Base-by-base conservation (phyloP, 35 echinoderm and acorn worm genomes). In the Apostichopus japonicus region DNA sequence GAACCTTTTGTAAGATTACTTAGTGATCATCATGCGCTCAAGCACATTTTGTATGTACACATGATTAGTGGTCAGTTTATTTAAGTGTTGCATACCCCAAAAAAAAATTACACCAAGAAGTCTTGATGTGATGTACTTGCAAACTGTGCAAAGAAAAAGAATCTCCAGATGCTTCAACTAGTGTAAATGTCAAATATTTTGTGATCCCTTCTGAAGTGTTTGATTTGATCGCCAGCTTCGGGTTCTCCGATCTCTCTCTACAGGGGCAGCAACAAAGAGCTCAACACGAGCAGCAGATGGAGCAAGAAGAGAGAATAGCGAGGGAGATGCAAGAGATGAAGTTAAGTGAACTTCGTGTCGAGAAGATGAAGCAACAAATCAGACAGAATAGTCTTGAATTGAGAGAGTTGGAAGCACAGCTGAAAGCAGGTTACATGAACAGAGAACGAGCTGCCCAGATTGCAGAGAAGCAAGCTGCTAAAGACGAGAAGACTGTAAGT, bases 321-420 rank as follows among this genome's bases (percentile, higher is more conserved):
- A 95, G 92, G 15, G 86, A 92, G 72, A 87, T 99, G 88, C 91
- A 96, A 27, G 44, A 90, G 58, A 55, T 99, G 44, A 99, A 95
- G 77, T 76, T 99, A 62, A 86, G 93, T 11, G 72, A 86, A 53
- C 83, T 95, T 52, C 91, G 97, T 23, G 88, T 94, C 51, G 93
- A 91, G 19, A 94, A 96, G 83, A 92, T 96, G 87, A 94, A 95
- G 51, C 97, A 99, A 77, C 97, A 99, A 87, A 99, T 99, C 55
- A 25, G 97, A n/a, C 95, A 94, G 24, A 99, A 99, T 79, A 95
- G 97, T 72, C 82, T 93, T 13, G 97, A 99, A 91, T 67, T 99
- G 51, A 87, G 97, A 70, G 97, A 99, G 75, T 77, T 99, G 24
- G 97, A 99, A 73, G 65, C 79, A 21, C 91, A 96, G 78, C 93